phyloP scores from a whole-genome alignment of 2,888 invertebrate species.

The Standfussiana lucernea region DNA sequence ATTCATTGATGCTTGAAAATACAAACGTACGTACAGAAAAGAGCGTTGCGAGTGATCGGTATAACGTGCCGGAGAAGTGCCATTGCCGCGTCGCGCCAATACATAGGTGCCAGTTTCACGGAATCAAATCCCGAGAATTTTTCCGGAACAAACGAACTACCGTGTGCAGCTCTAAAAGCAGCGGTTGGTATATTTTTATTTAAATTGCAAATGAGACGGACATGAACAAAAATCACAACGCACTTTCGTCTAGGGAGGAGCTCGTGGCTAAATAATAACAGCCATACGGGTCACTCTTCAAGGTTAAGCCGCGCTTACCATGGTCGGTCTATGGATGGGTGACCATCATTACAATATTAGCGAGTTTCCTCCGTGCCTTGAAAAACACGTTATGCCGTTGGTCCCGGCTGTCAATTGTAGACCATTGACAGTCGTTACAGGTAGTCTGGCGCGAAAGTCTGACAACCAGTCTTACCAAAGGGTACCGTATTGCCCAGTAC shows the following conservation, averaged over 20 bases:
- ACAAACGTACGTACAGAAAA: slow-evolving; percentile 32
- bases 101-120: slow-evolving; percentile 57
- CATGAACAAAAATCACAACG: not conserved
- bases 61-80: slow-evolving; percentile 51
- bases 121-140: slow-evolving; percentile 63
- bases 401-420: too few relatives aligned
- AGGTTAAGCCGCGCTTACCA: too few relatives aligned
- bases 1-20: slow-evolving; percentile 39
- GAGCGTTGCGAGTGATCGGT: slow-evolving; percentile 46
- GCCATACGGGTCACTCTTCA: too few relatives aligned
- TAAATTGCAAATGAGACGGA: not conserved
- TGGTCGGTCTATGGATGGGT: too few relatives aligned
- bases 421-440: too few relatives aligned
- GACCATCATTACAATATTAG: too few relatives aligned
- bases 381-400: too few relatives aligned
- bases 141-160: slow-evolving; percentile 61
- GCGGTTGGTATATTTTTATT: not conserved
- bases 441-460: too few relatives aligned
- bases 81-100: slow-evolving; percentile 51
- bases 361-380: too few relatives aligned
- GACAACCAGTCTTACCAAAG: too few relatives aligned
- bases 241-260: not conserved
- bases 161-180: slow-evolving; percentile 18
- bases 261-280: too few relatives aligned
- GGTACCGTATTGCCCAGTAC: too few relatives aligned